Conservation (phyloP, 2,888 invertebrate genomes). For the Drosophila infuscata region DNA sequence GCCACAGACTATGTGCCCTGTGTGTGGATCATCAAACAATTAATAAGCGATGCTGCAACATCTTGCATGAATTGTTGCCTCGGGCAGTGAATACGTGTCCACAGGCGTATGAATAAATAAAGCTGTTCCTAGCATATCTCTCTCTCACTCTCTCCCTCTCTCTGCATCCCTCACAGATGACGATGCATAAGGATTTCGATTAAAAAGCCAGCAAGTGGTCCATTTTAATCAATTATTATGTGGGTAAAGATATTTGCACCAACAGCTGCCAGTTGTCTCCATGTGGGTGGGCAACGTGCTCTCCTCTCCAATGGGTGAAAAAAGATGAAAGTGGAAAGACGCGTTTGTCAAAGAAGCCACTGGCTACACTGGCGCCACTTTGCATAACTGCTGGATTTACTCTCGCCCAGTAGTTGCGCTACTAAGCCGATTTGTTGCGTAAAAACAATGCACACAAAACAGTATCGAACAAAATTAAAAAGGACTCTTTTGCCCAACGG, state of each 20-base stretch:
- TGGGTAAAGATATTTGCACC: conserved; percentile 18
- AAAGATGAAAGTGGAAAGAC: conserved; percentile 43
- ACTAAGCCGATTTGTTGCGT: conserved; percentile 72
- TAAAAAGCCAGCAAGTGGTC: conserved; percentile 37
- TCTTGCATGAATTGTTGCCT: background rate
- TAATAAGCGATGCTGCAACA: background rate
- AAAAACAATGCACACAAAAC: conserved; percentile 54
- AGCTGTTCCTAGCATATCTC: background rate
- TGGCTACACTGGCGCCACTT: conserved; percentile 24
- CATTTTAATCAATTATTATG: conserved; percentile 29
- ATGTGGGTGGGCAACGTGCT: background rate
- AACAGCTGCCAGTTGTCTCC: conserved; percentile 8
- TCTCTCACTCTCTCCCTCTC: no score
- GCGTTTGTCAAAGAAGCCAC: conserved; percentile 48
- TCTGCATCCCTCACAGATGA: background rate
- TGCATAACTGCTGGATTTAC: conserved; percentile 14
- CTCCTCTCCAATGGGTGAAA: conserved; percentile 37
- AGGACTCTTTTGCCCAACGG: conserved; percentile 58
- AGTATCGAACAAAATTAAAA: conserved; percentile 10
- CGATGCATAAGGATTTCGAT: conserved; percentile 51
- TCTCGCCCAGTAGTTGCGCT: conserved; percentile 4
- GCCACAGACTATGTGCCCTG: background rate
- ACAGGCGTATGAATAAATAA: conserved; percentile 1
- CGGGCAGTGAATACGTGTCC: background rate
- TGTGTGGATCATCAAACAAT: conserved; percentile 12